Evolutionary conservation across 2,888 invertebrate species (phyloP).

Genomic region (Nymphalis c-album): DNA sequence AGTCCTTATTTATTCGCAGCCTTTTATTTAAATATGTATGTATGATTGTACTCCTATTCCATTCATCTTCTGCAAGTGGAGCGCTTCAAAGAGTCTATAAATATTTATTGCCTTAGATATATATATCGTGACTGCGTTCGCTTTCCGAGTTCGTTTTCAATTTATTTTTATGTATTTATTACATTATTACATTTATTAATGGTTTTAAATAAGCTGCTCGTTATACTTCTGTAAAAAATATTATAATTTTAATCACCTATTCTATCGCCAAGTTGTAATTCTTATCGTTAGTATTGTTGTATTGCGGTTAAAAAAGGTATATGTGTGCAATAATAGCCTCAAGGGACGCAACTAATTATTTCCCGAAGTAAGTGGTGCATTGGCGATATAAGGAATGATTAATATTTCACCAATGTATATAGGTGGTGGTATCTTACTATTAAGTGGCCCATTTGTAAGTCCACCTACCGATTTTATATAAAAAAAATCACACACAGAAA

Average conservation of each 20-base stretch:
- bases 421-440: too few relatives aligned
- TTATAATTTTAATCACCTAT: neutral
- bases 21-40: constrained; percentile 11
- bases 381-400: too few relatives aligned
- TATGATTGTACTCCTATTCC: constrained; percentile 4
- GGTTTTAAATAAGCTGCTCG: neutral
- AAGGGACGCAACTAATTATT: too few relatives aligned
- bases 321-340: too few relatives aligned
- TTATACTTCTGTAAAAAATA: neutral
- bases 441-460: too few relatives aligned
- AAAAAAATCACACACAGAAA: too few relatives aligned
- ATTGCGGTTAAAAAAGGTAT: too few relatives aligned
- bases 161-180: constrained; percentile 6
- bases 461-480: too few relatives aligned
- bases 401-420: too few relatives aligned
- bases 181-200: neutral
- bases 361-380: too few relatives aligned
- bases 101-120: constrained; percentile 26
- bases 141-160: constrained; percentile 10
- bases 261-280: too few relatives aligned
- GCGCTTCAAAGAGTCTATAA: constrained; percentile 22
- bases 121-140: constrained; percentile 4
- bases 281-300: too few relatives aligned
- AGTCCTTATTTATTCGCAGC: neutral
- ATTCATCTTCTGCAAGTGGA: constrained; percentile 10